Evolutionary conservation across 2,888 invertebrate genomes (phyloP), one percentile per base, ranked within the genome.

Genomic region (Stomorhina lunata): DNA sequence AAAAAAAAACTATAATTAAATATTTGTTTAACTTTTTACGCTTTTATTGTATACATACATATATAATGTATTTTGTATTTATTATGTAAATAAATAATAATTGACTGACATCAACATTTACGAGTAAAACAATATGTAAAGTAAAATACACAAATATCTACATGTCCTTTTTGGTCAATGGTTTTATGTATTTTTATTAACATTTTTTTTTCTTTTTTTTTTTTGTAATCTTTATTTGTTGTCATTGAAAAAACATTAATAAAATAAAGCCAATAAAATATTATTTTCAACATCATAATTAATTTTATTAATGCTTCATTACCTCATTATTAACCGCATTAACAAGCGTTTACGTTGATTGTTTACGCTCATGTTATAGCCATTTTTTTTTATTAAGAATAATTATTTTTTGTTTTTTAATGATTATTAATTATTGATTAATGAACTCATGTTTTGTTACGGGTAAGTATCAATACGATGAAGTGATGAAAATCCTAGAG

Each of bases 351-450:
- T n/a, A n/a, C 17, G 79, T 25, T 37, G 43, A 6, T n/a, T 32
- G 72, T 79, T 55, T 72, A 29, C 29, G 12, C 57, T 59, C 48
- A 6, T 43, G 65, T 7, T 29, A 50, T 73, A 50, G 17, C 7
- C 20, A 40, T 59, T 40, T 43, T 59, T 73, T 32, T 34, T 12
- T 27, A 2, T n/a, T 10, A 25, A 45, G 15, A 50, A 57, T 40
- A 29, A 7, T 66, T 65, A 72, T 48, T 34, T 43, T 45, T 65
- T n/a, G 17, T 37, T 69, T 9, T 65, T 72, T 73, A 59, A 27
- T 61, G 50, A 55, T 81, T 68, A 65, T 76, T 73, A 76, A 82
- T 82, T 82, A 75, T 71, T 75, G 53, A 79, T 82, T 82, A 82
- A 82, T 82, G 68, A 48, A 82, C 65, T 79, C 66, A 65, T 82